Conservation (phyloP, 2,113 vertebrate genomes). For the Aepyceros melampus region DNA sequence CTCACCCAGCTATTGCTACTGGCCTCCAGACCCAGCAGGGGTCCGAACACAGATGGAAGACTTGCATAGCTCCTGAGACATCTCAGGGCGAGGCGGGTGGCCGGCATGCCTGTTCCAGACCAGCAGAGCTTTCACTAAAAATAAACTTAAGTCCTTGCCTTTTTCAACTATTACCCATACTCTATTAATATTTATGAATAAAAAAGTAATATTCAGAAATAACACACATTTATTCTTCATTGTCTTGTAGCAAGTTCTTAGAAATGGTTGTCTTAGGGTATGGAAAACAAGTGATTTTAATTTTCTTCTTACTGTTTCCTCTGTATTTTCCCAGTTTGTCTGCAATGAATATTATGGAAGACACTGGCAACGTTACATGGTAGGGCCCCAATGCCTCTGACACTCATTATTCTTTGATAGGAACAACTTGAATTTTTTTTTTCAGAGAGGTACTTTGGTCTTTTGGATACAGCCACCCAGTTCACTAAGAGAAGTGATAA, state of each 20-base stretch:
- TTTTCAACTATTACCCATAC: slow-evolving; percentile 4
- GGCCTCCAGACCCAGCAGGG: not conserved
- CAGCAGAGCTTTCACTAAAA: not conserved
- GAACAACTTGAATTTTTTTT: slow-evolving; percentile 2
- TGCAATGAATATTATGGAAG: not conserved
- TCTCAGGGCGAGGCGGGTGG: not conserved
- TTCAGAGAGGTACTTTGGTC: slow-evolving; percentile 7
- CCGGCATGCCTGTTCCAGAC: not conserved
- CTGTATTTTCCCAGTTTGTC: not conserved
- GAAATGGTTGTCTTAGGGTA: not conserved
- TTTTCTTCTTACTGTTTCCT: slow-evolving; percentile 1
- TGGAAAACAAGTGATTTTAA: not conserved
- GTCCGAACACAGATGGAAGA: not conserved
- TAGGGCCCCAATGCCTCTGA: not conserved
- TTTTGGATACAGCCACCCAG: slow-evolving; percentile 19
- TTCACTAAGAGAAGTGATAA: slow-evolving; percentile 2
- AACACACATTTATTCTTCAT: not conserved
- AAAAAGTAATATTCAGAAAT: slow-evolving; percentile 29
- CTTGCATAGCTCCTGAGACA: not conserved
- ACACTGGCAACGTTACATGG: not conserved
- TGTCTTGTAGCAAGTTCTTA: not conserved
- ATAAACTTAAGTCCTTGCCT: not conserved
- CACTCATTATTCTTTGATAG: not conserved
- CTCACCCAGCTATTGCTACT: not conserved
- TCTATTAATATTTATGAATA: not conserved